Percentiles rank a stretch among this genome's conserved stretches.
Conservation (phyloP, 2,888 invertebrate genomes). For the Tetragonisca angustula region DNA sequence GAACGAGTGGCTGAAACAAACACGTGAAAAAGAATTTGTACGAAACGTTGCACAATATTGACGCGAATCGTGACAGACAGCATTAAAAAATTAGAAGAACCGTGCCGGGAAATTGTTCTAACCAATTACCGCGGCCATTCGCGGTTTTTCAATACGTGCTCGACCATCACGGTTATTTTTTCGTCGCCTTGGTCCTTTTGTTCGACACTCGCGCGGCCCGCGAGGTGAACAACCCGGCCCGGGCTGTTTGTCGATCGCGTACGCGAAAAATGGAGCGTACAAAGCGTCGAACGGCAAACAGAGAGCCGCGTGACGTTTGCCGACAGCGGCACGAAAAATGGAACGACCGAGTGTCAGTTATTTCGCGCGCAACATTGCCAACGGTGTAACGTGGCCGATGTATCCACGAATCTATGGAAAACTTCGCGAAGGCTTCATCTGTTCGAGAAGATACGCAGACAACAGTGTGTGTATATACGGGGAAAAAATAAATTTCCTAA, state of each 20-base stretch:
- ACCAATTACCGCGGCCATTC: not conserved
- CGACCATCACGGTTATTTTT: not conserved
- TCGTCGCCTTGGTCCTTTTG: not conserved
- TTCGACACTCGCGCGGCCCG: not conserved
- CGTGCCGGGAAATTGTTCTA: not conserved
- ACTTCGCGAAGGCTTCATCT: not conserved
- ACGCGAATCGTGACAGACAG: too few species aligned
- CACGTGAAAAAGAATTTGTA: too few species aligned
- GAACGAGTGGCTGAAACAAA: too few species aligned
- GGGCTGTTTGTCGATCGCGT: constrained; percentile 12
- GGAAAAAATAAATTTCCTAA: not conserved
- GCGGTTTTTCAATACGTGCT: not conserved
- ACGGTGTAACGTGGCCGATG: not conserved
- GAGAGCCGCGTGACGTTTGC: constrained; percentile 14
- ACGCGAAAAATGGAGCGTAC: constrained; percentile 24
- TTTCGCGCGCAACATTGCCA: constrained; percentile 2
- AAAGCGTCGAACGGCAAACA: constrained; percentile 19
- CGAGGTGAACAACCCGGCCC: constrained; percentile 24
- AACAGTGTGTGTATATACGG: too few species aligned
- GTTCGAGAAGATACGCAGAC: not conserved
- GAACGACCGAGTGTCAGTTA: constrained; percentile 15
- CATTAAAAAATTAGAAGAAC: not conserved
- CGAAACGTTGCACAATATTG: too few species aligned
- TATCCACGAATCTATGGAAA: not conserved
- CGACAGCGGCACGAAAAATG: constrained; percentile 25